Conservation (phyloP, 2,797 vertebrate genomes). For the Cossypha heuglini region DNA sequence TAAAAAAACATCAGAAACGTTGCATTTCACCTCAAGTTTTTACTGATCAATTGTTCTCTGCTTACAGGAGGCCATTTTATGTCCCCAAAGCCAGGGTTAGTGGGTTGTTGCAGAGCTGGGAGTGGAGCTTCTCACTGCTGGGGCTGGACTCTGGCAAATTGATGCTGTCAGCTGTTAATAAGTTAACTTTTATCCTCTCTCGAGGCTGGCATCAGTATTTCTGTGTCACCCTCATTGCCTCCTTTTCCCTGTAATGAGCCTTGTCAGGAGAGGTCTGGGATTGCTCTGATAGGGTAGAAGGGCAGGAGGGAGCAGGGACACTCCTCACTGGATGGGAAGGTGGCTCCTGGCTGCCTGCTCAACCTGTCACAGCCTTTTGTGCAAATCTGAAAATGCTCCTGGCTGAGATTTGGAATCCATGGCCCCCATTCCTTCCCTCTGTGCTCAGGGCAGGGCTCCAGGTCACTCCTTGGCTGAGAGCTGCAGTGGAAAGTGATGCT, state of each 20-base stretch:
- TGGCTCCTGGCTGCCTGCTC: not conserved
- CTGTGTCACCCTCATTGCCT: not conserved
- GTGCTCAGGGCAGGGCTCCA: not conserved
- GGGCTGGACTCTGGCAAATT: not conserved
- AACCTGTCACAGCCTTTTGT: not conserved
- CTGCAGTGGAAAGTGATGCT: not conserved
- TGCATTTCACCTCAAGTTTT: not conserved
- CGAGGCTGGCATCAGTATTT: not conserved
- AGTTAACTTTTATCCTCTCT: not conserved
- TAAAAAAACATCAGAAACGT: accelerated
- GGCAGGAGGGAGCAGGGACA: not conserved
- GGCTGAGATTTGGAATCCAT: not conserved
- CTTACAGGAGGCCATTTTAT: not conserved
- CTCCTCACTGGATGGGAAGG: not conserved
- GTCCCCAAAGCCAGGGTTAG: not conserved
- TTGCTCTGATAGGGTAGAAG: not conserved
- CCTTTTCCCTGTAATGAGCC: not conserved
- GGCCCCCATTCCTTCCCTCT: not conserved
- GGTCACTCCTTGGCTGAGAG: not conserved
- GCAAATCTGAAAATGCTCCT: not conserved
- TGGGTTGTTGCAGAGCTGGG: not conserved
- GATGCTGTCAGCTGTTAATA: not conserved
- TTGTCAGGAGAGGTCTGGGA: not conserved
- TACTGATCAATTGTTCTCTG: not conserved
- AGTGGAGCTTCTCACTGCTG: not conserved